Evolutionary conservation across 2,797 vertebrate species (phyloP).

Genomic region (Crenichthys baileyi): DNA sequence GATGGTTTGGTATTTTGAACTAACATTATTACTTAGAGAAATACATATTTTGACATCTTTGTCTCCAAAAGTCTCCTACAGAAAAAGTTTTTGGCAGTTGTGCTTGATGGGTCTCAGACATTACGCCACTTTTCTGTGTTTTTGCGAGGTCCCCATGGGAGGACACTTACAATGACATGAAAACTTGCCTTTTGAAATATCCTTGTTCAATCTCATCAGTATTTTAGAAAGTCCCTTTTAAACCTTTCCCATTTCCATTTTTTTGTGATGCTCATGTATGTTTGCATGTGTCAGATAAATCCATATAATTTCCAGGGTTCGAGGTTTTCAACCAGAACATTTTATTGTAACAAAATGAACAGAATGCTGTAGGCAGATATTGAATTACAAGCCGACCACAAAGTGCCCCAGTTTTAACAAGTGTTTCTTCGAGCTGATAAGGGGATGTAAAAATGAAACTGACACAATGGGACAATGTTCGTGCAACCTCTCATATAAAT

Average conservation of each 20-base stretch:
- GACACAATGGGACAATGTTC: conserved; percentile 75
- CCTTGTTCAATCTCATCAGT: not conserved
- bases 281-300: not conserved
- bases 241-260: not conserved
- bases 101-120: not conserved
- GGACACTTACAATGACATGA: not conserved
- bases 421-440: conserved; percentile 53
- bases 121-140: not conserved
- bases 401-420: conserved; percentile 52
- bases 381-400: conserved; percentile 40
- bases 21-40: not conserved
- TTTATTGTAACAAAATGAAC: not conserved
- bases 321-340: not conserved
- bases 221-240: not conserved
- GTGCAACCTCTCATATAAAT: conserved; percentile 78
- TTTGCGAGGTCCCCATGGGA: not conserved
- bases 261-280: not conserved
- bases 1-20: not conserved
- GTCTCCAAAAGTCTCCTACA: not conserved
- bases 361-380: conserved; percentile 20
- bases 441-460: conserved; percentile 70
- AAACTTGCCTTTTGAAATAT: not conserved
- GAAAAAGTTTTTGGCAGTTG: not conserved
- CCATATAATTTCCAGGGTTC: not conserved
- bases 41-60: not conserved